Evolutionary conservation across 2,113 vertebrate genomes (phyloP).

Genomic region (Jacana jacana): DNA sequence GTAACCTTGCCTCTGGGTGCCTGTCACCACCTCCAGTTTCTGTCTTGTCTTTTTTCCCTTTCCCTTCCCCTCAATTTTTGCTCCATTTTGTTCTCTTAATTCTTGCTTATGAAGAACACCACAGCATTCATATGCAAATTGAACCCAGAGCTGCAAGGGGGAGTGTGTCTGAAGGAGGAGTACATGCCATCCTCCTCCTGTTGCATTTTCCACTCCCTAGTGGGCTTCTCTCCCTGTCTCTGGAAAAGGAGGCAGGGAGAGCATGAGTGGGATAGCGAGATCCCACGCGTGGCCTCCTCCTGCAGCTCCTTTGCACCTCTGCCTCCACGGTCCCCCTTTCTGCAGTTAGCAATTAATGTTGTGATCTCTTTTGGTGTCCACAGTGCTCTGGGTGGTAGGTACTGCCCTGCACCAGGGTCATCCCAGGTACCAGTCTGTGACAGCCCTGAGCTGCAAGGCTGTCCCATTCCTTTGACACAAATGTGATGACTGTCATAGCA

Average conservation of each 20-base stretch:
- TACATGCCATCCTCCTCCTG: background rate
- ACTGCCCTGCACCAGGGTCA: background rate
- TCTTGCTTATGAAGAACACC: constrained; percentile 45
- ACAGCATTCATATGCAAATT: constrained; percentile 66
- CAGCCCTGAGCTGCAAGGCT: background rate
- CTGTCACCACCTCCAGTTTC: constrained; percentile 61
- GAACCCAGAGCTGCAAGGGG: background rate
- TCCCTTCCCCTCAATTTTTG: constrained; percentile 38
- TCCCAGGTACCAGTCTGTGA: background rate
- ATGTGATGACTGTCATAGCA: background rate
- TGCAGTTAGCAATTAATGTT: background rate
- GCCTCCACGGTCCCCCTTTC: background rate
- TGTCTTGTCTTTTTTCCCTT: constrained; percentile 30
- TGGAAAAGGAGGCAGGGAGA: background rate
- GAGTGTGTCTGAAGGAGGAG: constrained; percentile 5
- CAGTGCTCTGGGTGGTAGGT: background rate
- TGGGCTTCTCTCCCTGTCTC: background rate
- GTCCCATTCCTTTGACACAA: background rate
- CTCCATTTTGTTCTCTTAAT: constrained; percentile 58
- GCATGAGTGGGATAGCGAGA: background rate
- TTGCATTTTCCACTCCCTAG: background rate
- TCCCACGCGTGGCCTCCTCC: background rate
- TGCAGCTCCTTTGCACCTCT: background rate
- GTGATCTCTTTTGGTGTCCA: background rate
- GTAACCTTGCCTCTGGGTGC: constrained; percentile 41